Evolutionary conservation across 92 coral and sea anemone genomes (phyloP).

Genomic region (Zoanthus solanderi): DNA sequence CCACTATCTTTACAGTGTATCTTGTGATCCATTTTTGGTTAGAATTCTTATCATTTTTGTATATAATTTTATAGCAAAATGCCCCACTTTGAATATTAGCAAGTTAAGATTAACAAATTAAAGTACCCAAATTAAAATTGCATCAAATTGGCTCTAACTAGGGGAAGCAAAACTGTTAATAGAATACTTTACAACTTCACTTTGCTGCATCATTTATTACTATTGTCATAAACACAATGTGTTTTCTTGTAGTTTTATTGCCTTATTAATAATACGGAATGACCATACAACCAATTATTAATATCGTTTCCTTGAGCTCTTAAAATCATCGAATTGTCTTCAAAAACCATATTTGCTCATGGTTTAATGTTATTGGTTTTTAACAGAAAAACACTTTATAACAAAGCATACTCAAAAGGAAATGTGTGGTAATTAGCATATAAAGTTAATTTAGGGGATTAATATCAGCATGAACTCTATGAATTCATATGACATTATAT

Average conservation of each 20-base stretch:
- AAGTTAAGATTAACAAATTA: background rate
- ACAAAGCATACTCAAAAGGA: constrained; percentile 5
- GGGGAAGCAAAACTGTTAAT: background rate
- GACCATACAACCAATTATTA: too few species aligned
- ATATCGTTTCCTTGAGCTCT: too few species aligned
- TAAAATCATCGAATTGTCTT: background rate
- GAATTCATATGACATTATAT: background rate
- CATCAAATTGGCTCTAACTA: constrained; percentile 10
- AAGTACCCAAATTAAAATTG: constrained; percentile 5
- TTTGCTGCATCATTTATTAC: constrained; percentile 26
- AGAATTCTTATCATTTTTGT: background rate
- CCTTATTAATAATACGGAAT: too few species aligned
- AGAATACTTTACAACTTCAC: background rate
- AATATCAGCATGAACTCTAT: background rate
- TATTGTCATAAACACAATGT: background rate
- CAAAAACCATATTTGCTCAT: background rate
- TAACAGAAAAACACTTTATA: background rate
- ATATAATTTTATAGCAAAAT: too few species aligned
- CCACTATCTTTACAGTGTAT: too few species aligned
- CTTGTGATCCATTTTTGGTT: background rate
- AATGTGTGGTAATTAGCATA: background rate
- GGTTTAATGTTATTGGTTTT: background rate
- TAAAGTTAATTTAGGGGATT: background rate
- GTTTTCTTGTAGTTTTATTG: background rate
- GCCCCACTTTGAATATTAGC: too few species aligned